Evolutionary conservation across 2,888 invertebrate genomes (phyloP).

Genomic region (Acanthacorydalis orientalis): DNA sequence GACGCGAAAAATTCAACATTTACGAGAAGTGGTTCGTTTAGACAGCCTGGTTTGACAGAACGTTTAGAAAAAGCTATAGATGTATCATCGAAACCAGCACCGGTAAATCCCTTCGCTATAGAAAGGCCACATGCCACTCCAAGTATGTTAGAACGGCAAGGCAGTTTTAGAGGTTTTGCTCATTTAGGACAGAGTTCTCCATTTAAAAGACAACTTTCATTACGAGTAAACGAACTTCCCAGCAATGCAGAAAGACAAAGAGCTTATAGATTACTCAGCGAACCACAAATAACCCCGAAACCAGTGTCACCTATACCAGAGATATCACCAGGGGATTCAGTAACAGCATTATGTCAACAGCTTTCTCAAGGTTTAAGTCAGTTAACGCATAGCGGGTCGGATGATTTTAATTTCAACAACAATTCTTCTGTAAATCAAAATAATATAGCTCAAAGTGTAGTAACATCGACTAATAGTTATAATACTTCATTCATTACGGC

Average conservation of each 20-base stretch:
- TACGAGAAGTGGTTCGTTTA: conserved; percentile 82
- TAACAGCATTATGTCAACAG: conserved; percentile 60
- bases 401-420: conserved; percentile 38
- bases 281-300: conserved; percentile 15
- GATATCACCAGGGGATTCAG: conserved; percentile 48
- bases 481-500: conserved; percentile 3
- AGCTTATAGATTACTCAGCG: conserved; percentile 21
- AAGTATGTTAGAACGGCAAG: conserved; percentile 85
- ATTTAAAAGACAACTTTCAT: conserved; percentile 90
- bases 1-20: conserved; percentile 82
- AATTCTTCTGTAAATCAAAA: conserved; percentile 37
- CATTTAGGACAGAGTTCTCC: conserved; percentile 66
- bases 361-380: conserved; percentile 51
- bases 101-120: conserved; percentile 82
- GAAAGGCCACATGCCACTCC: conserved; percentile 93
- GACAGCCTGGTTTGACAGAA: conserved; percentile 69
- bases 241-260: conserved; percentile 76
- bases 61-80: conserved; percentile 34
- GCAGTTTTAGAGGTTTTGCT: conserved; percentile 82
- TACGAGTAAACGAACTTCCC: conserved; percentile 87
- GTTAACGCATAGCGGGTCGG: conserved; percentile 40
- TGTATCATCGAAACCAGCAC: conserved; percentile 28
- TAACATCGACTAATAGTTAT: conserved; percentile 11
- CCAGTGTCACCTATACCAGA: conserved; percentile 65
- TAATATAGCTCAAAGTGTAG: conserved; percentile 20